Conservation (phyloP, 2,797 vertebrate species). For the Xyrichtys novacula region DNA sequence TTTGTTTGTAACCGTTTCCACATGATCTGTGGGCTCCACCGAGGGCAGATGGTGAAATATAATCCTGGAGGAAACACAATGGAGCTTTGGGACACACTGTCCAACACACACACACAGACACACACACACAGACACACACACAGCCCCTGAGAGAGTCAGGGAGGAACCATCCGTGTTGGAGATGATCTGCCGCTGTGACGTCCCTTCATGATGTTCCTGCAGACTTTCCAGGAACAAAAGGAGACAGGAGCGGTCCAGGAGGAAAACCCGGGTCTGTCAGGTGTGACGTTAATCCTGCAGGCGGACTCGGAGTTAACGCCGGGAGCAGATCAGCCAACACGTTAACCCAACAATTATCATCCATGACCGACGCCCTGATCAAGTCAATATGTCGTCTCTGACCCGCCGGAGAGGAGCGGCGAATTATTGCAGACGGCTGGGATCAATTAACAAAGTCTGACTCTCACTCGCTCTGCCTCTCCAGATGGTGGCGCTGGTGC, state of each 20-base stretch:
- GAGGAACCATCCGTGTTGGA: not conserved
- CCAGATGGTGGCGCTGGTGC: constrained; percentile 65
- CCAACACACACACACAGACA: constrained; percentile 1
- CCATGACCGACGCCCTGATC: constrained; percentile 76
- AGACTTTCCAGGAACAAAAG: constrained; percentile 12
- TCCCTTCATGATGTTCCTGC: not conserved
- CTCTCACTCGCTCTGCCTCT: not conserved
- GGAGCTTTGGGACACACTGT: not conserved
- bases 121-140: no score
- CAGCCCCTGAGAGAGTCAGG: no score
- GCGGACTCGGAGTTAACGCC: constrained; percentile 14
- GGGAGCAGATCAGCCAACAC: constrained; percentile 66
- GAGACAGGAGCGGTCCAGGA: constrained; percentile 7
- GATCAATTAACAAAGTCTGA: constrained; percentile 66
- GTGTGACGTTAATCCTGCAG: constrained; percentile 13
- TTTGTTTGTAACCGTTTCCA: constrained; percentile 77
- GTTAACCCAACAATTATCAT: constrained; percentile 78
- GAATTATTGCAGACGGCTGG: constrained; percentile 70
- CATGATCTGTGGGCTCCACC: constrained; percentile 44
- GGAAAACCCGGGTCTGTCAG: constrained; percentile 25
- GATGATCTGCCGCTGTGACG: constrained; percentile 20
- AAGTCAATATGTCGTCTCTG: constrained; percentile 79
- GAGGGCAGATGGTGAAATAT: constrained; percentile 42
- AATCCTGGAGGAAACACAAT: constrained; percentile 34
- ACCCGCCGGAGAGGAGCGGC: constrained; percentile 70